Evolutionary conservation across 2,113 vertebrate species (phyloP).

Genomic region (Grantiella picta): DNA sequence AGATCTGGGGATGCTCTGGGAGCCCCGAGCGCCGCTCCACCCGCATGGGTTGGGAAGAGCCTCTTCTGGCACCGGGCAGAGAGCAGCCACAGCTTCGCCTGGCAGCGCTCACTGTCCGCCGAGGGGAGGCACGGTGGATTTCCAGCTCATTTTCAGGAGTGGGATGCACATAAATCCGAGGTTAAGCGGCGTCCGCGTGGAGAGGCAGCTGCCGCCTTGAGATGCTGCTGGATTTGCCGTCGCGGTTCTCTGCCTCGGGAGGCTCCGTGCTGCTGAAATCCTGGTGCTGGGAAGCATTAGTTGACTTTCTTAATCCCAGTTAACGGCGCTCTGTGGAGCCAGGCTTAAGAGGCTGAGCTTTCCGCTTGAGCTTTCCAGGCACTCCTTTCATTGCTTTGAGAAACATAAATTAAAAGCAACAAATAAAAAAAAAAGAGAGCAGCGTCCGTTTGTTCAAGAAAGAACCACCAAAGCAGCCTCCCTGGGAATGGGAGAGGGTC

Average conservation of each 20-base stretch:
- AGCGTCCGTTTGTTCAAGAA: not conserved
- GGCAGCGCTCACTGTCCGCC: not conserved
- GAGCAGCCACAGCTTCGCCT: not conserved
- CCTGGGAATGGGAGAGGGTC: not conserved
- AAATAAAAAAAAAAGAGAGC: not conserved
- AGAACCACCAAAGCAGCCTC: not conserved
- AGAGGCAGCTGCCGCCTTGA: not conserved
- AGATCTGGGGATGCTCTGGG: not conserved
- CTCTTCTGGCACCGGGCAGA: not conserved
- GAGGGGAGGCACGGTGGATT: not conserved
- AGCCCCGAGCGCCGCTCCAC: not conserved
- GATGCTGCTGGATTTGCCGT: not conserved
- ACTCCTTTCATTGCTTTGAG: not conserved
- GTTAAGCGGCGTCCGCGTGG: not conserved
- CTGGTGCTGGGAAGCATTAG: not conserved
- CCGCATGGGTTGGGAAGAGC: not conserved
- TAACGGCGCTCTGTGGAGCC: not conserved
- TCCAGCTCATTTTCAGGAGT: not conserved
- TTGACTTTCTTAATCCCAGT: conserved; percentile 15
- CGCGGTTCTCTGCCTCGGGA: not conserved
- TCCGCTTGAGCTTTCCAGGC: not conserved
- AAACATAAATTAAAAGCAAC: not conserved
- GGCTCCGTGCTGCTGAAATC: not conserved
- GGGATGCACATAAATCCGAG: not conserved
- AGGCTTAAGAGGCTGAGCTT: not conserved